Evolutionary conservation across 2,888 invertebrate species (phyloP).

Genomic region (Sarcophaga caerulescens): DNA sequence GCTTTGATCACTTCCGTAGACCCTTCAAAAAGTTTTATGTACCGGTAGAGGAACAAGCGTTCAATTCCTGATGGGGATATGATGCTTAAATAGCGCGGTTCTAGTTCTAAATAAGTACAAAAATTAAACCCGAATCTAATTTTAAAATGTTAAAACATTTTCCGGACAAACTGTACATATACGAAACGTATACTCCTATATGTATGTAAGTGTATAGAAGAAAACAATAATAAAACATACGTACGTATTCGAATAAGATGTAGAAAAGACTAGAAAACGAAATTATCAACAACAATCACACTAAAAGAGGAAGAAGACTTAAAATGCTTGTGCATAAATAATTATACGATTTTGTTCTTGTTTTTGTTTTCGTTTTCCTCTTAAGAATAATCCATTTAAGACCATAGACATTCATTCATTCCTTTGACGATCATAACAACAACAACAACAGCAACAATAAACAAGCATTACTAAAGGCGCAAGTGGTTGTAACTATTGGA

Average conservation of each 20-base stretch:
- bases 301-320: background rate
- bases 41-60: too few relatives aligned
- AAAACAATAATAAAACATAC: background rate
- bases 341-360: slow-evolving; percentile 20
- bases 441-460: background rate
- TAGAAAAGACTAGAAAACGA: background rate
- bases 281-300: background rate
- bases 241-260: background rate
- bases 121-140: too few relatives aligned
- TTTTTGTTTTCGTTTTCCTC: background rate
- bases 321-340: slow-evolving; percentile 31
- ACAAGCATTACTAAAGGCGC: background rate
- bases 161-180: too few relatives aligned
- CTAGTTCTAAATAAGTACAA: too few relatives aligned
- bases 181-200: too few relatives aligned
- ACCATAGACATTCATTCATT: background rate
- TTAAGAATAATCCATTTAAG: background rate
- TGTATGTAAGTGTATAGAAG: too few relatives aligned
- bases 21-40: too few relatives aligned
- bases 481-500: background rate
- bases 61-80: too few relatives aligned
- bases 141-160: too few relatives aligned
- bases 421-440: background rate
- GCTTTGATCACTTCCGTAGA: too few relatives aligned
- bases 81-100: too few relatives aligned